phyloP scores from a whole-genome alignment of 23 tunicate species.

The Clavelina lepadiformis region DNA sequence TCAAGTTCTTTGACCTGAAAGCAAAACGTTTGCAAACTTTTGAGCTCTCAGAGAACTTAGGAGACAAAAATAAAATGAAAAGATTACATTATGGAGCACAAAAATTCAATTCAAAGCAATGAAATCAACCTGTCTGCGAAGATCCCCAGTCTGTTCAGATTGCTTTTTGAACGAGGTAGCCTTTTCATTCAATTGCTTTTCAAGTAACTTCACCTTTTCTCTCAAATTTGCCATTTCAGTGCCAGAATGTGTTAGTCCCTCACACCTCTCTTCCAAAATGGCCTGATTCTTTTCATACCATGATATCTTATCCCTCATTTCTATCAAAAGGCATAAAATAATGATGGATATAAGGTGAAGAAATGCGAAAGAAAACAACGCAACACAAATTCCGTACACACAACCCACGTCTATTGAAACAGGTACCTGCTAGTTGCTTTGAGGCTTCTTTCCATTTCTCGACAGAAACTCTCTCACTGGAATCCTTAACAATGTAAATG shows the following conservation, averaged over 20 bases:
- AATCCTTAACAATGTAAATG: too few relatives aligned
- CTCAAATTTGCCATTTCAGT: neutral
- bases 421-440: too few relatives aligned
- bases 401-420: too few relatives aligned
- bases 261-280: neutral
- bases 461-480: too few relatives aligned
- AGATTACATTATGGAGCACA: neutral
- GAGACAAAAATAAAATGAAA: too few relatives aligned
- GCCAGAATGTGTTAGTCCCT: too few relatives aligned
- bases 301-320: slow-evolving; percentile 1
- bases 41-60: too few relatives aligned
- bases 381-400: too few relatives aligned
- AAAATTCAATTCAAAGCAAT: neutral
- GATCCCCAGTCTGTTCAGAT: slow-evolving; percentile 9
- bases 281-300: neutral
- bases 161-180: neutral
- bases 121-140: slow-evolving; percentile 29
- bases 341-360: too few relatives aligned
- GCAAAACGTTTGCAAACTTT: neutral
- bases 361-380: too few relatives aligned
- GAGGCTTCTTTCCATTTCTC: too few relatives aligned
- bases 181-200: slow-evolving; percentile 1
- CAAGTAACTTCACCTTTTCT: neutral
- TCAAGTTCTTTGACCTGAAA: slow-evolving; percentile 40
- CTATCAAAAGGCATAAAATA: too few relatives aligned